Percentiles rank a stretch among this genome's conserved stretches.
Evolutionary conservation across 2,113 vertebrate genomes (phyloP).

Genomic region (Girardinichthys multiradiatus): DNA sequence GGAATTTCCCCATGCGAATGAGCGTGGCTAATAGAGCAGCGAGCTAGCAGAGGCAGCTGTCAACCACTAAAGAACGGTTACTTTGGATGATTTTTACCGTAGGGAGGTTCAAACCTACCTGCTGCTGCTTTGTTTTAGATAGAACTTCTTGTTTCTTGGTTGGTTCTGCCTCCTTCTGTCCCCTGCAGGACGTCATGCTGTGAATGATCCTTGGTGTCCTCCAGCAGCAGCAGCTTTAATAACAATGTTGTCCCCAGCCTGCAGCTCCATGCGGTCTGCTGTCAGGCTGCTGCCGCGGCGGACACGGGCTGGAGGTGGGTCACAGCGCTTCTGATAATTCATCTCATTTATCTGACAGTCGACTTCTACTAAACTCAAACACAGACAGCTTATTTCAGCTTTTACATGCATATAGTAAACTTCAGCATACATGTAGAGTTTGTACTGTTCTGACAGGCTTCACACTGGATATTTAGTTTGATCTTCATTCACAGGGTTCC

Average conservation of each 20-base stretch:
- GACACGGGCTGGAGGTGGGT: conserved; percentile 63
- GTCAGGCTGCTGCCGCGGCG: conserved; percentile 44
- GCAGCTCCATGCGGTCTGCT: conserved; percentile 36
- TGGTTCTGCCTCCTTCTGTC: not conserved
- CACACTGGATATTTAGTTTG: no score
- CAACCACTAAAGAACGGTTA: not conserved
- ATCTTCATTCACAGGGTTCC: no score
- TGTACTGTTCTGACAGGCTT: no score
- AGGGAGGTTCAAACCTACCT: not conserved
- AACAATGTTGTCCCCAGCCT: conserved; percentile 54
- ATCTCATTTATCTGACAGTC: not conserved
- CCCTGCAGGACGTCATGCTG: conserved; percentile 34
- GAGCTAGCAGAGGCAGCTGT: conserved; percentile 12
- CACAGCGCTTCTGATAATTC: not conserved
- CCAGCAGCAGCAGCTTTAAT: conserved; percentile 31
- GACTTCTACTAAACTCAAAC: not conserved
- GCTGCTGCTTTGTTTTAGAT: not conserved
- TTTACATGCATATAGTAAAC: not conserved
- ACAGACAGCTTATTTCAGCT: not conserved
- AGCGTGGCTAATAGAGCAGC: not conserved
- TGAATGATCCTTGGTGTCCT: conserved; percentile 37
- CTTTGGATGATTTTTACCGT: no score
- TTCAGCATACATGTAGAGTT: no score
- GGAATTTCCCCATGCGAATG: rapidly evolving
- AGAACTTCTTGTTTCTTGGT: not conserved